These are phyloP conservation scores for Drosophila pseudotalamancana DNA, from an alignment of 2,888 invertebrate genomes.

Conservation along the genomic window DNA sequence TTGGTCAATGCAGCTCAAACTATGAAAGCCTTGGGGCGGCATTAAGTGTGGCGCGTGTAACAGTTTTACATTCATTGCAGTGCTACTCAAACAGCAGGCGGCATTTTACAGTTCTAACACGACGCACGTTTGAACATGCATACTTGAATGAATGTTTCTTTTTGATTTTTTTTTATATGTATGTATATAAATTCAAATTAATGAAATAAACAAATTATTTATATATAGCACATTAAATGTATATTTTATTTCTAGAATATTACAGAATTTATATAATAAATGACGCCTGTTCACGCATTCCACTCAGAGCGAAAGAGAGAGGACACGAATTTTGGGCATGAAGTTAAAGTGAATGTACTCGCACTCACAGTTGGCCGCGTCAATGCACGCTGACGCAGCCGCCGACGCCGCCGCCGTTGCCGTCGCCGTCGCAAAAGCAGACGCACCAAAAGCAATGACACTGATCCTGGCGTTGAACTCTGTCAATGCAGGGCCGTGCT, in stretches of 20 bases:
- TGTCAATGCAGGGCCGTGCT: conserved; percentile 49
- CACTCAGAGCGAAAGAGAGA: conserved; percentile 8
- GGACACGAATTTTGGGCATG: conserved; percentile 44
- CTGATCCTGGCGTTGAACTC: conserved; percentile 78
- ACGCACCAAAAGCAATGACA: conserved; percentile 67
- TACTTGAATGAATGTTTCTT: neutral
- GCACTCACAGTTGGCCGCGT: conserved; percentile 33
- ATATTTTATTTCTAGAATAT: conserved; percentile 26
- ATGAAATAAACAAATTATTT: neutral
- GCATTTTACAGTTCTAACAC: conserved; percentile 34
- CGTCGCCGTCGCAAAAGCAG: conserved; percentile 1
- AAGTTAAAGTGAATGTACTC: conserved; percentile 66
- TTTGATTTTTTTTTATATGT: neutral
- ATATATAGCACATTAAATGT: neutral
- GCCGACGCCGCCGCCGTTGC: conserved; percentile 15
- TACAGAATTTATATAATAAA: conserved; percentile 16
- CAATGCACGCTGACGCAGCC: conserved; percentile 59
- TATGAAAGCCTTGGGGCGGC: conserved; percentile 63
- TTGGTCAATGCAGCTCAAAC: conserved; percentile 59
- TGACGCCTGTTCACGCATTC: neutral
- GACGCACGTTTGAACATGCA: neutral
- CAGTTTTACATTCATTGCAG: conserved; percentile 40
- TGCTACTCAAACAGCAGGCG: conserved; percentile 32
- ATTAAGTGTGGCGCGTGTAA: conserved; percentile 67
- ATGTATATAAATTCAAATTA: neutral